Evolutionary conservation across 1,140 invertebrate species (phyloP), one percentile per base, ranked within the genome.

Genomic region (Drosophila grimshawi): DNA sequence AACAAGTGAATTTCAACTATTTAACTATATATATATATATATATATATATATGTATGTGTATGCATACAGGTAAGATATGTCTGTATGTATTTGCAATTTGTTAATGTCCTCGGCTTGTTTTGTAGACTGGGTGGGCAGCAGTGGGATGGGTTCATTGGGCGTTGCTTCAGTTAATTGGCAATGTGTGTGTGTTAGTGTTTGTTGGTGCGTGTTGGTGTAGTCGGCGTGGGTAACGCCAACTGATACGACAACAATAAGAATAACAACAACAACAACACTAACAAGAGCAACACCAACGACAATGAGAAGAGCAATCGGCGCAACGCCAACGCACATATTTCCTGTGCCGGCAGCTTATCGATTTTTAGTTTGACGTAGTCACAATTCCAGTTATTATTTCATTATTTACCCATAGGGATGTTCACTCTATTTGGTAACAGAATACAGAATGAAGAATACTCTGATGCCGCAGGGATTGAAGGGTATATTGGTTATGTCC

Each of bases 291-390:
- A n/a, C 41, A 32, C 49, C 41, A 41, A 29, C 46, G 8, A 39
- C n/a, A 46, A 43, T 43, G 46, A 48, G 59, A 62, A 59, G 52
- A 56, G 43, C 46, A 52, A 56, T 35, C 49, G 55, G 27, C 27
- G 3, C 41, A 10, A 59, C 72, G 67, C 66, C 61, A 76, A 78
- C 76, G 61, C 76, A 76, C 53, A 66, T 70, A 62, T 57, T 75
- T 57, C 59, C 71, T 69, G 56, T 62, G 57, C 19, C 51, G 43
- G 37, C 51, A 37, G 41, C 73, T 72, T 76, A 72, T 79, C 74
- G 77, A 79, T 79, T 79, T 79, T 66, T 55, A 67, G 68, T 63
- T 76, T 72, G 71, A 72, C 77, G 68, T 67, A 71, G 72, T 52
- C 52, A 71, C 56, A 32, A 55, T 61, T 60, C 43, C 30, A 37